Base-by-base conservation (phyloP, 2,113 vertebrate species). In the Ophthalmolycus amberensis region DNA sequence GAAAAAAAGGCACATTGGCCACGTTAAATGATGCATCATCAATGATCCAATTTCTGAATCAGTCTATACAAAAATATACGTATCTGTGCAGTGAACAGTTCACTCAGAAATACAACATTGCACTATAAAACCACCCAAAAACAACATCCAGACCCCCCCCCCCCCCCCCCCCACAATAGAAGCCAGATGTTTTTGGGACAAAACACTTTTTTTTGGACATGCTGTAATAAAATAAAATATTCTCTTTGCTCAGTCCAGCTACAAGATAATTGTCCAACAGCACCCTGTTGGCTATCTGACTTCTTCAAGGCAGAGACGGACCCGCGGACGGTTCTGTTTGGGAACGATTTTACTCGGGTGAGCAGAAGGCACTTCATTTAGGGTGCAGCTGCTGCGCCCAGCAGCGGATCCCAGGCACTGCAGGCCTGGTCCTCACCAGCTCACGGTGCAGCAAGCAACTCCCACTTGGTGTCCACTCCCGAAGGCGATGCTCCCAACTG, bases 341-440 rank as follows among this genome's bases (percentile, higher is more conserved):
- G 83, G 80, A 71, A 76, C 11, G 75, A 62, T 80, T 88, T 37
- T 44, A 84, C 59, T 77, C 66, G 42, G 75, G 50, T 72, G 75
- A 88, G 84, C 60, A 88, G 77, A 94, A 95, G 95, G 94, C 94
- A 95, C 95, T 95, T 94, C 38, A 82, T 46, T 77, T 25, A 73
- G 64, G 80, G 58, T 67, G 59, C 69, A 79, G 78, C 72, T 38
- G 69, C 75, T 29, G 73, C 14, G 0, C 64, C 58, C 50, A 63
- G 70, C 10, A 16, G 90, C 40, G 84, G 42, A 77, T 90, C 58
- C 83, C 80, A 88, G 93, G 93, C 94, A 88, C 94, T 95, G 94
- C 95, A 95, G 94, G 93, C 94, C 93, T 71, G 87, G 85, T 93
- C 91, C 82, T 88, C 91, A 84, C 84, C 82, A 80, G 81, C 81